Conservation (phyloP, 2,797 vertebrate genomes). For the Anguilla marmorata region DNA sequence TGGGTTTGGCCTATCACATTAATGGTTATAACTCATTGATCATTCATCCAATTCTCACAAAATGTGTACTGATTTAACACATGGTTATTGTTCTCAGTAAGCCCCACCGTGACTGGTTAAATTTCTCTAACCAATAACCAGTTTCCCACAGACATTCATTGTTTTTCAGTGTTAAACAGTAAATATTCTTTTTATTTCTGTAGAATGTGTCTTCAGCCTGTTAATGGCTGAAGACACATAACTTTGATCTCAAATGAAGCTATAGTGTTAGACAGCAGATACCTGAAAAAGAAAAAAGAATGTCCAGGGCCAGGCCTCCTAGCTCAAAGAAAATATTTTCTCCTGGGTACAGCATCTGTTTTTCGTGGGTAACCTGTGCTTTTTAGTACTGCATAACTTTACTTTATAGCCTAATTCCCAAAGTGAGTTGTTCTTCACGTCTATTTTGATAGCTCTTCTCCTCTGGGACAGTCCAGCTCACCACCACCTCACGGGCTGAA, state of each 20-base stretch:
- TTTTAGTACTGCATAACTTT: neutral
- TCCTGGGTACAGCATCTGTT: neutral
- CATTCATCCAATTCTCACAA: no score
- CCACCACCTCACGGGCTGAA: slow-evolving; percentile 94
- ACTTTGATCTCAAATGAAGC: neutral
- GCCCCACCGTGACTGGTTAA: no score
- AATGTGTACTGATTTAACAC: no score
- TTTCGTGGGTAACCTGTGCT: neutral
- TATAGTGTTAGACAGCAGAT: neutral
- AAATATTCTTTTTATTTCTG: no score
- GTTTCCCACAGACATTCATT: no score
- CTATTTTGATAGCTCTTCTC: slow-evolving; percentile 83
- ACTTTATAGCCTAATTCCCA: neutral
- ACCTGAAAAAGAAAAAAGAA: neutral
- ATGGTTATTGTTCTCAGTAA: no score
- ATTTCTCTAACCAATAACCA: no score
- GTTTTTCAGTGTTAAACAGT: no score
- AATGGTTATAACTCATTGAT: no score
- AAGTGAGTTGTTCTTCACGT: neutral
- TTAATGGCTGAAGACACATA: no score
- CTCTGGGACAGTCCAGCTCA: slow-evolving; percentile 96
- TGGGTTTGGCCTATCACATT: no score
- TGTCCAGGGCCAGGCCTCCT: neutral
- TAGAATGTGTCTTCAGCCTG: no score
- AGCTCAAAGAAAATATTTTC: neutral